Evolutionary conservation across 2,113 vertebrate genomes (phyloP), one percentile per base, ranked within the genome.

Genomic region (Narcine bancroftii): DNA sequence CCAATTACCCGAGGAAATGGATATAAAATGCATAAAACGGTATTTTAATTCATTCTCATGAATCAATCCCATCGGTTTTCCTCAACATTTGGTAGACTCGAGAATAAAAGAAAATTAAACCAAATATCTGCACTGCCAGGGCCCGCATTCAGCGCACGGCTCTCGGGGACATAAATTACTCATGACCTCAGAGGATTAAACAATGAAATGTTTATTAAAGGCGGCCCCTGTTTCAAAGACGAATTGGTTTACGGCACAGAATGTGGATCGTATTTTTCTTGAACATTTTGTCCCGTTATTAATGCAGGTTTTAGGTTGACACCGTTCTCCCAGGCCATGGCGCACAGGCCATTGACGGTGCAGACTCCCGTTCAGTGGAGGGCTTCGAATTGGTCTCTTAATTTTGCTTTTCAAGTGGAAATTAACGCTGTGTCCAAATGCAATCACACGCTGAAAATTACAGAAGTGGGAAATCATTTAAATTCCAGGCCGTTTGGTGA

Each of bases 181-280:
- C 63, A 42, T 91, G 89, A 91, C 89, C 66, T 91, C 39, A 91
- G 89, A 71, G 89, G 89, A 91, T 91, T 91, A 91, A 69, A 91
- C 89, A 91, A 91, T 91, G 89, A 91, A 91, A 91, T 91, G 89
- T 91, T 91, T 91, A 91, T 91, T 91, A 91, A 91, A 91, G 89
- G 65, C 63, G 65, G 89, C 65, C 81, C 72, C 42, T 47, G 89
- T 45, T 91, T 91, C 89, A 29, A 91, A 91, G 89, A 91, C 89
- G 89, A 69, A 71, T 91, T 91, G 89, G 89, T 91, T 91, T 47
- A 29, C 26, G 65, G 56, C 11, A 66, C 89, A 71, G 65, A 91
- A 91, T 45, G 47, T 91, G 24, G 45, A 4, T 65, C 42, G 89
- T 33, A 29, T 45, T 91, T 91, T 91, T 36, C 85, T 89, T 66